Conservation (phyloP, 2,113 vertebrate species). For the Prunella fulvescens region DNA sequence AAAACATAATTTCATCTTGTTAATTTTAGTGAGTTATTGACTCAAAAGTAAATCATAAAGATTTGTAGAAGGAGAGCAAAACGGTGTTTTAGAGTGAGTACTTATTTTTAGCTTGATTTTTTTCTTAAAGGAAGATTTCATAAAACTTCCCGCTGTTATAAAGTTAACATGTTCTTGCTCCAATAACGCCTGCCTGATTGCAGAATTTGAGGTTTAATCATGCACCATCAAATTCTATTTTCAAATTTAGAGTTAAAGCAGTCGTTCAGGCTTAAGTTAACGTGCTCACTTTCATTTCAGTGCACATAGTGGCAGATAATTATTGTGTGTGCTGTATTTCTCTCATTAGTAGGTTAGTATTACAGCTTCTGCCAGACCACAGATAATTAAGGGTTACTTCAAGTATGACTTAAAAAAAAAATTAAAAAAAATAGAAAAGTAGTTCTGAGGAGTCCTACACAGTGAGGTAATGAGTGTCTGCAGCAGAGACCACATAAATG, state of each 20-base stretch:
- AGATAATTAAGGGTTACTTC: constrained; percentile 30
- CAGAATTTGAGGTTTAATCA: constrained; percentile 12
- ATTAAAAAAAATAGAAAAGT: neutral
- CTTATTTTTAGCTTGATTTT: neutral
- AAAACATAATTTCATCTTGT: constrained; percentile 59
- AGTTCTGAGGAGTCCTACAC: neutral
- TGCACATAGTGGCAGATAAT: neutral
- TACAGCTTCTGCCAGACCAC: constrained; percentile 26
- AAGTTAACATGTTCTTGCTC: neutral
- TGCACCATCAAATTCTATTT: constrained; percentile 27
- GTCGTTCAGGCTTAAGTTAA: neutral
- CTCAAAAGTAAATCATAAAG: constrained; percentile 53
- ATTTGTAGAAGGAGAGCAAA: constrained; percentile 36
- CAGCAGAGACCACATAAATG: neutral
- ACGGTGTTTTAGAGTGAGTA: neutral
- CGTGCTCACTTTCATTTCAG: neutral
- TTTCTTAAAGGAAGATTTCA: neutral
- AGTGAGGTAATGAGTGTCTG: neutral
- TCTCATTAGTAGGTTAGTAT: constrained; percentile 35
- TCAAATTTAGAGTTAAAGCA: constrained; percentile 10
- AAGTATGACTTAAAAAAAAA: neutral
- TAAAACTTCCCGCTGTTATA: neutral
- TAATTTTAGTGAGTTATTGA: constrained; percentile 61
- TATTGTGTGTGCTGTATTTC: neutral
- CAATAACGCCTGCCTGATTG: neutral